A percentile compares a stretch with the other conserved stretches of the same genome.
phyloP scores from a whole-genome alignment of 2,797 vertebrate species.

The Lithobates pipiens region DNA sequence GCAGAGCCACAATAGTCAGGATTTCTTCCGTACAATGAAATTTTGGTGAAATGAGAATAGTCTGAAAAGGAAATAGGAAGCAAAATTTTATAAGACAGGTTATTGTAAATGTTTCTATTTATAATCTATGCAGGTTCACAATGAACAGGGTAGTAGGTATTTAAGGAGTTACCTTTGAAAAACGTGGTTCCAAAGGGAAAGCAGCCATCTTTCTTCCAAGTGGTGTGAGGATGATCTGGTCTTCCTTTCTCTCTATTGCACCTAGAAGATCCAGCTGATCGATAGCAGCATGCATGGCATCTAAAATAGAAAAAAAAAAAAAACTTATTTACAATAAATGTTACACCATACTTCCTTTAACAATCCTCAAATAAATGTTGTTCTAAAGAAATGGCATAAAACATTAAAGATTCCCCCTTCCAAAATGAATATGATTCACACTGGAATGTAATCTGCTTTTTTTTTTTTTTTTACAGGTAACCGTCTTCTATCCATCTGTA shows the following conservation, averaged over 20 bases:
- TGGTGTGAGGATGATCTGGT: conserved; percentile 84
- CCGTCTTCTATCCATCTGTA: too few species aligned
- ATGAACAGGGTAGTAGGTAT: background rate
- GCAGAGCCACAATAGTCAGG: conserved; percentile 88
- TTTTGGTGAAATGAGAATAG: conserved; percentile 89
- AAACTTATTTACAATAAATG: background rate
- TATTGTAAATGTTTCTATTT: background rate
- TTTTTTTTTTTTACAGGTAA: too few species aligned
- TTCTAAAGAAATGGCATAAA: too few species aligned
- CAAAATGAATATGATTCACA: too few species aligned
- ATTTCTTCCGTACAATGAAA: conserved; percentile 93
- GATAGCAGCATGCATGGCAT: conserved; percentile 85
- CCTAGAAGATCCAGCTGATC: conserved; percentile 91
- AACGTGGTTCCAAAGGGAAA: conserved; percentile 93
- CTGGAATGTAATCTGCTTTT: too few species aligned
- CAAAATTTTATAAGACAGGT: background rate
- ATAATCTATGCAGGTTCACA: too few species aligned
- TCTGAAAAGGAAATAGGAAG: conserved; percentile 74
- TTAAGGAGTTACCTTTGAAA: conserved; percentile 86
- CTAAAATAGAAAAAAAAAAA: conserved; percentile 68
- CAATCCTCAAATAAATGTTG: too few species aligned
- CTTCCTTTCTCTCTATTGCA: conserved; percentile 86
- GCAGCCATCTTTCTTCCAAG: conserved; percentile 94
- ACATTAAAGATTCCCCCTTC: too few species aligned
- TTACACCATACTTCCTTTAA: background rate